Conservation (phyloP, 2,888 invertebrate genomes). For the Podabrus alpinus region DNA sequence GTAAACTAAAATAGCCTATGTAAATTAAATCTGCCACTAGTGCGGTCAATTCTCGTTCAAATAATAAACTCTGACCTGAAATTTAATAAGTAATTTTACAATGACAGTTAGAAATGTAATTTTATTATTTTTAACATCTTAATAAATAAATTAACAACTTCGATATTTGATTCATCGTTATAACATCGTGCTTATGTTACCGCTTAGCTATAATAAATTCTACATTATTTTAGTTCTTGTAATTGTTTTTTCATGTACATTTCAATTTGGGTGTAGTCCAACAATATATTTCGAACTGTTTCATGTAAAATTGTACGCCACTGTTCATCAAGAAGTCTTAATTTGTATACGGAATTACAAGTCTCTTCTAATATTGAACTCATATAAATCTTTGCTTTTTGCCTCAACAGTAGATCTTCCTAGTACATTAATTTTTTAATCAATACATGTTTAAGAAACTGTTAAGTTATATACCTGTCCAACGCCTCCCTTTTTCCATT, state of each 20-base stretch:
- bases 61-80: no score
- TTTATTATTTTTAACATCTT: background rate
- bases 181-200: slow-evolving; percentile 25
- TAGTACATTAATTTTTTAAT: slow-evolving; percentile 48
- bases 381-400: slow-evolving; percentile 74
- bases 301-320: slow-evolving; percentile 80
- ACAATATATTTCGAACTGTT: slow-evolving; percentile 75
- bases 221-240: slow-evolving; percentile 54
- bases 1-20: no score
- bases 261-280: slow-evolving; percentile 82
- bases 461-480: slow-evolving; percentile 52
- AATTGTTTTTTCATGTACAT: slow-evolving; percentile 74
- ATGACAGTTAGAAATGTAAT: background rate
- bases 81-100: background rate
- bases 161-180: slow-evolving; percentile 1
- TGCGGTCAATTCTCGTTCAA: no score
- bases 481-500: slow-evolving; percentile 70
- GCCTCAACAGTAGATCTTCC: slow-evolving; percentile 74
- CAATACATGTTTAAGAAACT: background rate
- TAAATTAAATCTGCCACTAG: no score
- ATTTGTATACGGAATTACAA: slow-evolving; percentile 75
- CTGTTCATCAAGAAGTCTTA: slow-evolving; percentile 72
- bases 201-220: slow-evolving; percentile 22
- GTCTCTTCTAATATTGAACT: slow-evolving; percentile 73
- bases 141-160: background rate